Base-by-base conservation (phyloP, 2,888 invertebrate genomes). In the Keiferia lycopersicella region DNA sequence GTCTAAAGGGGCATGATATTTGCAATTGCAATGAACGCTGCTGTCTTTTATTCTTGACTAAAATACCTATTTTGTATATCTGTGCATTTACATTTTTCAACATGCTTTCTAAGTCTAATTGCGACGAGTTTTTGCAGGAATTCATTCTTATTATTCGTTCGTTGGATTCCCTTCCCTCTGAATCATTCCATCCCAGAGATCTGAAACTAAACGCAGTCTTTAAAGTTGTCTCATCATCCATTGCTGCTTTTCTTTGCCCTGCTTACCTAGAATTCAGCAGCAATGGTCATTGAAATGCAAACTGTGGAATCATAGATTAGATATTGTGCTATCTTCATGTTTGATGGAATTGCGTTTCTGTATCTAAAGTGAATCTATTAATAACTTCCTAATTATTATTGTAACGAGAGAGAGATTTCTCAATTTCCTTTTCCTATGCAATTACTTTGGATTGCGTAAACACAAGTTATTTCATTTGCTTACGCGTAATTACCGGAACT, bases 181-280 rank as follows among this genome's bases (percentile, higher is more conserved):
- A 2, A 26, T 26, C 26, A 26, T 6, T 6, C 26, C 26, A 26
- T 6, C 26, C 26, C 26, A 26, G 6, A 4, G 26, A 26, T 6
- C 26, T 26, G 2, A 71, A 70, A 69, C 71, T 66, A 62, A 74
- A 73, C 72, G 18, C 41, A 26, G 45, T 50, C 34, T 34, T 50
- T 48, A 12, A 41, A 41, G 12, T 14, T 41, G 12, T n/a, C n/a
- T n/a, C 14, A 41, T n/a, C 14, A 41, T 14, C 14, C 41, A 41
- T 14, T 14, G 41, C 41, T 14, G 12, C 14, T 41, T 41, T 41
- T n/a, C n/a, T n/a, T 26, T 26, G 26, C 6, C 26, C 2, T 2
- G 26, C 26, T n/a, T 2, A 26, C 26, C 6, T 2, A 4, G 26
- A 26, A 26, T 26, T 26, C 2, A 10, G 34, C 34, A 34, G 34